These are phyloP conservation scores for Dasypus novemcinctus DNA, from an alignment of 2,113 vertebrate species.

Conservation along the genomic window DNA sequence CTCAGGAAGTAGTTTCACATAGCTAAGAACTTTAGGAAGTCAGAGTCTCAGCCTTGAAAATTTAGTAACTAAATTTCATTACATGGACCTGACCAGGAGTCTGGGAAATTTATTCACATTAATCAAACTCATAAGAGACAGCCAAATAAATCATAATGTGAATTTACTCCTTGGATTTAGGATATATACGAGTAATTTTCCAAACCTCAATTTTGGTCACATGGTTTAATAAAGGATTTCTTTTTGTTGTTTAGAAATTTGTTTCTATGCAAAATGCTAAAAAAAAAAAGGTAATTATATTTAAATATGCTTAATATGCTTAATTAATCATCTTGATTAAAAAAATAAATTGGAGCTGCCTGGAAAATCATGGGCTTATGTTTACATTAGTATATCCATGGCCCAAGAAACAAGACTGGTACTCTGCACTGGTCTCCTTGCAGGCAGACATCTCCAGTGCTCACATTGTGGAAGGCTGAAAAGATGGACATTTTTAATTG, in stretches of 20 bases:
- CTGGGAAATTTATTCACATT: background rate
- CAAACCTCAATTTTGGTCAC: background rate
- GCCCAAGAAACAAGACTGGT: background rate
- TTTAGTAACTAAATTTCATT: conserved; percentile 13
- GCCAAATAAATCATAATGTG: conserved; percentile 16
- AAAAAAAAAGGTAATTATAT: conserved; percentile 30
- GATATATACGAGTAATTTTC: conserved; percentile 1
- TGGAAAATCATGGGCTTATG: background rate
- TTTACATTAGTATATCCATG: background rate
- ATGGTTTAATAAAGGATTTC: conserved; percentile 1
- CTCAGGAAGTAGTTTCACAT: background rate
- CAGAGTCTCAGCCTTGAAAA: background rate
- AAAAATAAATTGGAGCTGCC: background rate
- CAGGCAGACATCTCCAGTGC: background rate
- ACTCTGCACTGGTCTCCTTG: background rate
- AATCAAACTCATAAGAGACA: background rate
- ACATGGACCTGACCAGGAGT: background rate
- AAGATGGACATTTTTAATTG: background rate
- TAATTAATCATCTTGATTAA: conserved; percentile 30
- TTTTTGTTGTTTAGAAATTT: conserved; percentile 32
- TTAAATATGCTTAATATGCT: conserved; percentile 29
- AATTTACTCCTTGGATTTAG: conserved; percentile 39
- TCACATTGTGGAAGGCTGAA: background rate
- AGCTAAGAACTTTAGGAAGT: background rate
- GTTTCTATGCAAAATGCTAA: background rate